phyloP scores from a whole-genome alignment of 2,888 invertebrate genomes.

The Aethes cnicana region DNA sequence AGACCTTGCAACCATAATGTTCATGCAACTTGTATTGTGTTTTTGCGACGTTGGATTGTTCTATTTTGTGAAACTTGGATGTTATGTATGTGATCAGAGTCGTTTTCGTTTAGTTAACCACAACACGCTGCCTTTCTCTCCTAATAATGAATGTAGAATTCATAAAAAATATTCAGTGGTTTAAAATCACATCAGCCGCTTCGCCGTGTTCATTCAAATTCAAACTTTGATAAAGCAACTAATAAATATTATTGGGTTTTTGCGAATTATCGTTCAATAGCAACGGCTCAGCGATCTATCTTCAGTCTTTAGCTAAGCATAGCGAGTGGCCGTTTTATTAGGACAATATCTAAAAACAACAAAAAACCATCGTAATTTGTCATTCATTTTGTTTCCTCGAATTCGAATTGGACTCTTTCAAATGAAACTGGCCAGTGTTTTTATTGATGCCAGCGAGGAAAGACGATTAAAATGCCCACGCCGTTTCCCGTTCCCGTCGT shows the following conservation, averaged over 20 bases:
- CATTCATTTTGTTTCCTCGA: slow-evolving; percentile 4
- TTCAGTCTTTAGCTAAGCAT: too few species aligned
- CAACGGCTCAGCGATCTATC: too few species aligned
- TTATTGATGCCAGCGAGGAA: slow-evolving; percentile 31
- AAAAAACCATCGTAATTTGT: background rate
- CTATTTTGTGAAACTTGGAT: slow-evolving; percentile 23
- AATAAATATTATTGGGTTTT: too few species aligned
- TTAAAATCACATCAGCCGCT: background rate
- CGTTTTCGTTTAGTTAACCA: slow-evolving; percentile 23
- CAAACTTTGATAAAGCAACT: too few species aligned
- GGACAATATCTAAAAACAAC: background rate
- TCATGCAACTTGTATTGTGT: slow-evolving; percentile 17
- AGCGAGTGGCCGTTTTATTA: too few species aligned
- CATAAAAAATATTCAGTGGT: slow-evolving; percentile 2
- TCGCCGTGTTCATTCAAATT: too few species aligned
- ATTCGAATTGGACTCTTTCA: slow-evolving; percentile 20
- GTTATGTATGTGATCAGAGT: background rate
- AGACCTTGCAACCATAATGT: slow-evolving; percentile 18
- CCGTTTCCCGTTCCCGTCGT: slow-evolving; percentile 59
- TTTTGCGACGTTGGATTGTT: slow-evolving; percentile 26
- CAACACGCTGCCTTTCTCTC: slow-evolving; percentile 8
- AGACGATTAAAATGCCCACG: slow-evolving; percentile 53
- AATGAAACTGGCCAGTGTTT: slow-evolving; percentile 11
- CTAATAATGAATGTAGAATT: background rate
- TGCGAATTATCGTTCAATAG: too few species aligned